These are phyloP conservation scores for Squalus acanthias DNA, from an alignment of 2,797 vertebrate genomes.

Conservation along the genomic window DNA sequence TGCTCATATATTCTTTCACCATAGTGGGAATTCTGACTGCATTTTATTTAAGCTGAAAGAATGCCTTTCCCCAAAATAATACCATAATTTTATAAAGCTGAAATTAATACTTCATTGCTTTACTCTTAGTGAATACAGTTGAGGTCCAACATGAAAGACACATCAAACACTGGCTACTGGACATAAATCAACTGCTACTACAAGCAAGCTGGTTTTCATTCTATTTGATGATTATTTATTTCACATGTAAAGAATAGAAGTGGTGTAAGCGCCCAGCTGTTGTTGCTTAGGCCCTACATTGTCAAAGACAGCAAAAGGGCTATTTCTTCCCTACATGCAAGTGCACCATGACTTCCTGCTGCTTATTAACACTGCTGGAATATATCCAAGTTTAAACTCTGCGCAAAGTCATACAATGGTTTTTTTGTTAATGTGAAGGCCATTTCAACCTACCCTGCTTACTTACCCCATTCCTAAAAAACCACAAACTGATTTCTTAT, in stretches of 20 bases:
- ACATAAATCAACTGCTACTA: constrained; percentile 43
- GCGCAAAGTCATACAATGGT: constrained; percentile 43
- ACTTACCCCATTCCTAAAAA: constrained; percentile 39
- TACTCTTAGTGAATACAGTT: constrained; percentile 38
- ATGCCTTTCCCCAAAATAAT: not conserved
- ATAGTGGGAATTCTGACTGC: not conserved
- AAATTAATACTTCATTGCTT: constrained; percentile 39
- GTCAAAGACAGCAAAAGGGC: constrained; percentile 37
- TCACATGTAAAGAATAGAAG: constrained; percentile 46
- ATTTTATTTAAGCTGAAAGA: constrained; percentile 19
- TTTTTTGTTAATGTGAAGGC: constrained; percentile 43
- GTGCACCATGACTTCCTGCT: constrained; percentile 47
- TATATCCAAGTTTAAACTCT: constrained; percentile 50
- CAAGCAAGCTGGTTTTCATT: constrained; percentile 44
- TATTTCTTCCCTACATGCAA: constrained; percentile 39
- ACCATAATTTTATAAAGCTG: constrained; percentile 32
- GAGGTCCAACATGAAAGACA: constrained; percentile 36
- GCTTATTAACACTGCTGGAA: constrained; percentile 54
- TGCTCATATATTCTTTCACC: not conserved
- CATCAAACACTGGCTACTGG: constrained; percentile 42
- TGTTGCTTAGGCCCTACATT: constrained; percentile 43
- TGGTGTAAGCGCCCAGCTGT: constrained; percentile 45
- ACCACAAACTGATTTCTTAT: not conserved
- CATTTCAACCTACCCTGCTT: constrained; percentile 38
- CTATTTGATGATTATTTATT: constrained; percentile 46